Evolutionary conservation across 2,113 vertebrate species (phyloP).

Genomic region (Megalops atlanticus): DNA sequence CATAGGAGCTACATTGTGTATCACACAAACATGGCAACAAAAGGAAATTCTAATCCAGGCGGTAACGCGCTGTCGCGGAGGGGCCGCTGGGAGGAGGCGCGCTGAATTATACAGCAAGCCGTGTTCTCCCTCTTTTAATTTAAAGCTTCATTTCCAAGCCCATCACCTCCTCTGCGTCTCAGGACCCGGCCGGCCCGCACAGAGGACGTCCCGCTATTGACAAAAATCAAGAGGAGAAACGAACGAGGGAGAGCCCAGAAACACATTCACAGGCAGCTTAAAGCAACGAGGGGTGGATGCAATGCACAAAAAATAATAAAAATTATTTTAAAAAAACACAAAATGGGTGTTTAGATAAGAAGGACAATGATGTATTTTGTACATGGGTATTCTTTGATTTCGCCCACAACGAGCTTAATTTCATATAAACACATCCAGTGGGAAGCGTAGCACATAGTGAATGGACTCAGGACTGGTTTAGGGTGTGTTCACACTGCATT

Average conservation of each 20-base stretch:
- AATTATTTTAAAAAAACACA: not conserved
- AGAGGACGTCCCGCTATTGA: conserved; percentile 50
- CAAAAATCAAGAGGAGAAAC: not conserved
- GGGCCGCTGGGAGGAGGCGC: conserved; percentile 63
- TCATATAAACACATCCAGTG: not conserved
- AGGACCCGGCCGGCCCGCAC: too few relatives aligned
- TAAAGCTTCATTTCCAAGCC: conserved; percentile 75
- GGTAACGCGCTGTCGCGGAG: conserved; percentile 62
- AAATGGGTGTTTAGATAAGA: not conserved
- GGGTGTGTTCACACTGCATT: too few relatives aligned
- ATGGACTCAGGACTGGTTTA: too few relatives aligned
- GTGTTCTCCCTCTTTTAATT: conserved; percentile 72
- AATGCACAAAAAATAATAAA: not conserved
- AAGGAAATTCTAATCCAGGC: conserved; percentile 76
- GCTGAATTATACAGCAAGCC: conserved; percentile 79
- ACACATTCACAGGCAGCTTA: not conserved
- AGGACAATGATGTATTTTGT: not conserved
- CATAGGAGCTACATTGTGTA: conserved; percentile 71
- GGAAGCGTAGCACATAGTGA: too few relatives aligned
- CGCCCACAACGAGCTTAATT: not conserved
- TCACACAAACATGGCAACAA: conserved; percentile 75
- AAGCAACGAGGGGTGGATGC: not conserved
- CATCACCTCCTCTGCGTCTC: conserved; percentile 52
- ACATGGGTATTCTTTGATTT: not conserved
- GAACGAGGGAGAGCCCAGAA: not conserved